Evolutionary conservation across 2,888 invertebrate species (phyloP), one percentile per base, ranked within the genome.

Genomic region (Mantis religiosa): DNA sequence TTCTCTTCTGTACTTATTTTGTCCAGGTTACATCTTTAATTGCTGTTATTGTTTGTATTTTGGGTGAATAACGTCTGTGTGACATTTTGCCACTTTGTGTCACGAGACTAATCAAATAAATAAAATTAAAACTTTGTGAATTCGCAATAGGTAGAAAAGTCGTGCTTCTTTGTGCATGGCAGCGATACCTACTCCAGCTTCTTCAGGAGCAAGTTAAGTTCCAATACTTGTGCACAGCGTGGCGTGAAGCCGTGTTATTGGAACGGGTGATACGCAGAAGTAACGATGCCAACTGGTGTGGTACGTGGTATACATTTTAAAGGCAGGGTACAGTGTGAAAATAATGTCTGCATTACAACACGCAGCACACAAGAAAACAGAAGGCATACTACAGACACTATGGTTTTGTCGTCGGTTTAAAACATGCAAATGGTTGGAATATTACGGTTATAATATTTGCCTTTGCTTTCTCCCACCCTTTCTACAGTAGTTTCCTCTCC

Each of bases 381-480:
- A n/a, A 87, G 82, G 25, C 34, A n/a, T 81, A 71, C 20, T 28
- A 82, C 28, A 87, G 54, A 88, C 89, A 87, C 89, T 88, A 89
- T 89, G 90, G 90, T 90, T 89, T 89, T 87, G 90, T 90, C 90
- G 90, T 88, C 84, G 89, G 87, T 71, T 89, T 89, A 90, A 90
- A 89, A 88, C 90, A 90, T 90, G 90, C 90, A 90, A 90, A 90
- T 90, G 88, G 85, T 88, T 82, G 89, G 90, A 89, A 90, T 90
- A 90, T 90, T 89, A 87, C 85, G 88, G 88, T 85, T 83, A 87
- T 87, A 83, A 41, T 84, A 82, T 83, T 89, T 89, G 86, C 47
- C 88, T 82, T 84, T 30, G n/a, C 82, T n/a, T 27, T 20, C 82
- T 82, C 83, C 15, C 81, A 28, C 41, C 88, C 84, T 34, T 28